These are phyloP conservation scores for Polyergus mexicanus DNA, from an alignment of 1,140 invertebrate species.

Conservation along the genomic window DNA sequence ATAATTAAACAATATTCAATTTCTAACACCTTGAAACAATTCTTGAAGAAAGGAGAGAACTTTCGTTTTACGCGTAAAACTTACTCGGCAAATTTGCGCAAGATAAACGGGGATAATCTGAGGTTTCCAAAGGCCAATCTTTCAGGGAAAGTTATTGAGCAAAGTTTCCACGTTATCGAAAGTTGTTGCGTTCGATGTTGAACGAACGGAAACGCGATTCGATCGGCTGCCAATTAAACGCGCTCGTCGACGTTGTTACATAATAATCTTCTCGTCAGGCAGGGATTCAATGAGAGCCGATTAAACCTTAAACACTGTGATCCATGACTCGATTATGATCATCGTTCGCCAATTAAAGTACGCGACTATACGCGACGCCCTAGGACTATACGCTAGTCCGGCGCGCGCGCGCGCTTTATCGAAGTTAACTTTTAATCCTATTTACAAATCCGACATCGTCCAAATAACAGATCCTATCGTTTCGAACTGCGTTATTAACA, in stretches of 20 bases:
- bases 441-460: conserved; percentile 22
- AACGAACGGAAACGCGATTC: conserved; percentile 52
- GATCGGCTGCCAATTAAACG: conserved; percentile 67
- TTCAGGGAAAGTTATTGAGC: conserved; percentile 39
- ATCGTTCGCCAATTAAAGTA: conserved; percentile 59
- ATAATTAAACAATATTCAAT: neutral
- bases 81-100: conserved; percentile 23
- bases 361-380: conserved; percentile 22
- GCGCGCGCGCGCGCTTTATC: conserved; percentile 6
- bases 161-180: conserved; percentile 50
- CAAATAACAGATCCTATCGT: conserved; percentile 12
- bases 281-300: conserved; percentile 55
- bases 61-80: neutral
- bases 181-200: conserved; percentile 40
- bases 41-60: no score
- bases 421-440: conserved; percentile 57
- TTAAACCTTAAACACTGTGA: conserved; percentile 63
- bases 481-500: conserved; percentile 3
- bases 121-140: conserved; percentile 31
- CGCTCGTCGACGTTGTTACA: conserved; percentile 48
- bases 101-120: conserved; percentile 36
- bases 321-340: conserved; percentile 58
- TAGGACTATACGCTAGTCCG: neutral
- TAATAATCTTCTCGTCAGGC: conserved; percentile 60
- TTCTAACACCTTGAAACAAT: neutral